Percentiles rank a stretch among this genome's conserved stretches.
Conservation (phyloP, 2,797 vertebrate species). For the Gallirallus australis region DNA sequence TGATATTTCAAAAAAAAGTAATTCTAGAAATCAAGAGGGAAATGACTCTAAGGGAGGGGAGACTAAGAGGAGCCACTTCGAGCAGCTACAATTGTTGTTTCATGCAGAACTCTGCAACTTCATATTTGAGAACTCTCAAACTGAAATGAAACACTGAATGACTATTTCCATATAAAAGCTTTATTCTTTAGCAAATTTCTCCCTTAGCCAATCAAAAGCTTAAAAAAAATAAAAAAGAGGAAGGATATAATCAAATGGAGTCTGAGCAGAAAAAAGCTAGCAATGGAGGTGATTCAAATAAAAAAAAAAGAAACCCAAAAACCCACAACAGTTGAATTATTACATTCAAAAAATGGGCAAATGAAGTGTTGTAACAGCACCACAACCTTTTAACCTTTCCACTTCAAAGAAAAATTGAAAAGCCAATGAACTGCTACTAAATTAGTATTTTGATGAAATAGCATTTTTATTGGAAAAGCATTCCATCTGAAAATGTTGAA, state of each 20-base stretch:
- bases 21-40: neutral
- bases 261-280: neutral
- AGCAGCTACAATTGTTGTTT: neutral
- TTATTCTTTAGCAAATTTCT: neutral
- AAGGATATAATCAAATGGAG: neutral
- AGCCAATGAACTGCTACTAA: neutral
- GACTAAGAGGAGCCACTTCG: neutral
- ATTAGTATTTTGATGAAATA: neutral
- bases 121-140: neutral
- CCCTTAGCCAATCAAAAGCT: neutral
- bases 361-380: neutral
- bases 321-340: neutral
- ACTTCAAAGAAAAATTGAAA: neutral
- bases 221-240: neutral
- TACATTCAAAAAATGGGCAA: neutral
- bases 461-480: neutral
- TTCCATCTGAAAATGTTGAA: neutral
- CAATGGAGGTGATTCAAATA: neutral
- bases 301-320: neutral
- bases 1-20: neutral
- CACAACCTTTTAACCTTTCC: conserved; percentile 13
- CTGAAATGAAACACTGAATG: neutral
- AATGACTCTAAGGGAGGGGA: neutral
- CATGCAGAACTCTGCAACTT: neutral
- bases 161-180: neutral